Conservation (phyloP, 2,113 vertebrate genomes). For the Ailurus styani region DNA sequence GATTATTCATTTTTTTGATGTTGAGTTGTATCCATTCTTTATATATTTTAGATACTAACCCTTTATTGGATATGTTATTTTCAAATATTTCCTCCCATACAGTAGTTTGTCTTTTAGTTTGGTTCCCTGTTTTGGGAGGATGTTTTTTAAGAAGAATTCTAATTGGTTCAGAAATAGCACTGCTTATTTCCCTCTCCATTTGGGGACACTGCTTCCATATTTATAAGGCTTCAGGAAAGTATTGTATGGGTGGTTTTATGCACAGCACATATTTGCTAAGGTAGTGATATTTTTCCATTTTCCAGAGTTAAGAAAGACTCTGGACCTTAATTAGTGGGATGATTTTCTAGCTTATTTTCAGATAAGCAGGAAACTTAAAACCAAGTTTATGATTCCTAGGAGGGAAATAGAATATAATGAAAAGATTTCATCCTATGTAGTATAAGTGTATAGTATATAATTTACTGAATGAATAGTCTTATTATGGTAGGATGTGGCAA, state of each 20-base stretch:
- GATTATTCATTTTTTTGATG: too few species aligned
- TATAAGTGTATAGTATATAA: constrained; percentile 32
- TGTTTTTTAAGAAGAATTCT: neutral
- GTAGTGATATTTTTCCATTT: neutral
- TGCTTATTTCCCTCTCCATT: neutral
- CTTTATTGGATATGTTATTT: too few species aligned
- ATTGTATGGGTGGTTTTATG: neutral
- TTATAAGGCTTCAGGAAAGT: neutral
- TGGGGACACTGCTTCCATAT: neutral
- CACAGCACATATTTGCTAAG: neutral
- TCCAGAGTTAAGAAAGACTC: neutral
- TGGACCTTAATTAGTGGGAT: neutral
- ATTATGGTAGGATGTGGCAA: neutral
- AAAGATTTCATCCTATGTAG: constrained; percentile 50
- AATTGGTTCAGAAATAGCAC: neutral
- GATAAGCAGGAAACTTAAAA: neutral
- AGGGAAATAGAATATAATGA: constrained; percentile 37
- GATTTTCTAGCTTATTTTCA: neutral
- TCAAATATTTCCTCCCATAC: too few species aligned
- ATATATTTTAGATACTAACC: too few species aligned
- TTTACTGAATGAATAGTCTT: neutral
- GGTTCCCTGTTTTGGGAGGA: neutral
- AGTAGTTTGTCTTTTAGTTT: neutral
- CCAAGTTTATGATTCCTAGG: neutral
- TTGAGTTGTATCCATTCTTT: too few species aligned